Evolutionary conservation across 1,140 invertebrate species (phyloP), one percentile per base, ranked within the genome.

Genomic region (Eciton burchellii): DNA sequence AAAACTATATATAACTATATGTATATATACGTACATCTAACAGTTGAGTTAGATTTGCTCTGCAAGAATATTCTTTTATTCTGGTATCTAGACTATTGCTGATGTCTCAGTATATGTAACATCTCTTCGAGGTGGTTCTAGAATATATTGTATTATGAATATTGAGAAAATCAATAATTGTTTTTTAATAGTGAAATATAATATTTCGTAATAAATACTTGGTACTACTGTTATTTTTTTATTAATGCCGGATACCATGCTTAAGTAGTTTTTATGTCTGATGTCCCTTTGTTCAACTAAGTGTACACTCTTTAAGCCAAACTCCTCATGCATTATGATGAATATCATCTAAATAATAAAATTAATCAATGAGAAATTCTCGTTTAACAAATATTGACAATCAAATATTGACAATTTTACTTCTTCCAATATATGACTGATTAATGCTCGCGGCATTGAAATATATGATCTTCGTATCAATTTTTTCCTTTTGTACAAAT

Each of bases 321-420:
- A 91, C 82, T 92, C 90, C 68, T 91, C 87, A 12, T 91, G 91
- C 63, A 91, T 59, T 66, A 89, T 89, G 52, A 76, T 54, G 62
- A 88, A 88, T 84, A 90, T 85, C 84, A 91, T 91, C 91, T 92
- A 49, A 65, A 77, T 88, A 73, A 81, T 59, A 63, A 56, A 57
- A 16, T 5, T 14, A 16, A 56, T 56, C 8, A n/a, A 9, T 5
- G 41, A 19, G 43, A 45, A 52, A 43, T 52, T 3, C 1, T 71
- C 6, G 11, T 74, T 65, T 29, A 26, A 71, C n/a, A 41, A 71
- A 82, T 76, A 72, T 70, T 54, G 47, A 35, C 26, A 29, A 54
- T 74, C 24, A 66, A 9, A 74, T 26, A 3, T 2, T 35, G 6
- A 35, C 43, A 82, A n/a, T n/a, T n/a, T n/a, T 82, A 92, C 91